A percentile compares a stretch with the other conserved stretches of the same genome.
These are phyloP conservation scores for Cheilosia grossa DNA, from an alignment of 2,888 invertebrate species.

Conservation along the genomic window DNA sequence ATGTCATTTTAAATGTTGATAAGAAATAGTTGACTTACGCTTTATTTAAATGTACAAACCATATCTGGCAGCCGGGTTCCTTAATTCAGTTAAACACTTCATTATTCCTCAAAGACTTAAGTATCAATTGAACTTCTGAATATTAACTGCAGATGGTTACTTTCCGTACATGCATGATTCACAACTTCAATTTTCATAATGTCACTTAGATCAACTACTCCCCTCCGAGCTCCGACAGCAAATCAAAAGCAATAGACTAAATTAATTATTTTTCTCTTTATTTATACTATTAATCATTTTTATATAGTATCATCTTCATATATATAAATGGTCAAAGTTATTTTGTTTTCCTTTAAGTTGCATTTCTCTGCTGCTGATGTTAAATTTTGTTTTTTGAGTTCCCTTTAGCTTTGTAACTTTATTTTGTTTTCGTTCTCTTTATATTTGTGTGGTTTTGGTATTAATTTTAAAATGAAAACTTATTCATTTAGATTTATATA, in stretches of 20 bases:
- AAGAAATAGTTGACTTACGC: no score
- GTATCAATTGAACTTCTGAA: no score
- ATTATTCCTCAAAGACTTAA: no score
- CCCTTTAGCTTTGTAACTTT: slow-evolving; percentile 48
- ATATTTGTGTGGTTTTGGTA: slow-evolving; percentile 16
- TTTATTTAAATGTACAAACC: no score
- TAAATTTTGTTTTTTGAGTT: slow-evolving; percentile 70
- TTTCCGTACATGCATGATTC: no score
- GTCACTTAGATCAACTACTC: no score
- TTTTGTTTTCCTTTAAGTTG: slow-evolving; percentile 48
- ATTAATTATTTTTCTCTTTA: slow-evolving; percentile 68
- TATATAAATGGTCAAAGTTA: slow-evolving; percentile 74
- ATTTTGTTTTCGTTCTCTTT: background rate
- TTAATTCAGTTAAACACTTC: no score
- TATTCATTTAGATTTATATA: slow-evolving; percentile 55
- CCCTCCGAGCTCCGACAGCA: background rate
- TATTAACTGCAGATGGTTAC: no score
- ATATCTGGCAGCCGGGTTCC: no score
- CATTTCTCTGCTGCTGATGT: slow-evolving; percentile 44
- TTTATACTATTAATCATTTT: slow-evolving; percentile 73
- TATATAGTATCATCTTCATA: slow-evolving; percentile 72
- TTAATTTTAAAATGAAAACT: slow-evolving; percentile 59
- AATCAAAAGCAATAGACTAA: background rate
- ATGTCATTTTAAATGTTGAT: no score
- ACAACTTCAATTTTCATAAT: no score